Conservation (phyloP, 2,888 invertebrate species). For the Monochamus alternatus region DNA sequence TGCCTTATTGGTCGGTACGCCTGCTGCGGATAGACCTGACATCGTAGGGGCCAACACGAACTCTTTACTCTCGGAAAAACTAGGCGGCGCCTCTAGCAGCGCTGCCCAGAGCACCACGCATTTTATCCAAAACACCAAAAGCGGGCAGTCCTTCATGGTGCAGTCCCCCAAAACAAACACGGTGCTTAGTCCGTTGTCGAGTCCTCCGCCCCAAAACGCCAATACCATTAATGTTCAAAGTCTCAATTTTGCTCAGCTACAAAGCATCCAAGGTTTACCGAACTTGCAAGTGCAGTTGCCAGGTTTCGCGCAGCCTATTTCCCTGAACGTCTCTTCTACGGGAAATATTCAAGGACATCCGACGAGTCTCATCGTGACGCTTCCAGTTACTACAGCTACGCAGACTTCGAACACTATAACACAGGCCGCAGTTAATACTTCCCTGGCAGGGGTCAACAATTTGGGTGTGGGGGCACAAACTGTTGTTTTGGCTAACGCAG, state of each 20-base stretch:
- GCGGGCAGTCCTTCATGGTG: slow-evolving; percentile 60
- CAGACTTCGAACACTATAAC: slow-evolving; percentile 68
- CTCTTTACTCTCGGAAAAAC: slow-evolving; percentile 72
- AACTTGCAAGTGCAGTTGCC: slow-evolving; percentile 88
- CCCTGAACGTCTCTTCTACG: slow-evolving; percentile 82
- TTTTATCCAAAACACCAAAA: slow-evolving; percentile 65
- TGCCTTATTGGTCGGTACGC: slow-evolving; percentile 75
- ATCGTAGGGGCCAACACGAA: slow-evolving; percentile 74
- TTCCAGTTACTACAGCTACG: slow-evolving; percentile 67
- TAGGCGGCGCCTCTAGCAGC: slow-evolving; percentile 71
- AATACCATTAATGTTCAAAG: slow-evolving; percentile 76
- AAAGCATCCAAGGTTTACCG: slow-evolving; percentile 81
- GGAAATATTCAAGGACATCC: slow-evolving; percentile 72
- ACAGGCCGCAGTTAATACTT: slow-evolving; percentile 56
- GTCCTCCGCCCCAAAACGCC: slow-evolving; percentile 66
- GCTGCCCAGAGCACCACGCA: slow-evolving; percentile 53
- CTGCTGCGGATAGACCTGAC: slow-evolving; percentile 75
- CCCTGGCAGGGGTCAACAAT: slow-evolving; percentile 45
- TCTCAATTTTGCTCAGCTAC: slow-evolving; percentile 81
- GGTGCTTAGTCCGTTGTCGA: slow-evolving; percentile 75
- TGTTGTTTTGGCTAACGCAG: slow-evolving; percentile 66
- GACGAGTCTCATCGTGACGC: slow-evolving; percentile 67
- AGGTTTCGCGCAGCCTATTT: slow-evolving; percentile 89
- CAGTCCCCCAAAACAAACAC: slow-evolving; percentile 61
- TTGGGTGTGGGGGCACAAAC: slow-evolving; percentile 63